Evolutionary conservation across 2,888 invertebrate genomes (phyloP).

Genomic region (Ptychoptera contaminata): DNA sequence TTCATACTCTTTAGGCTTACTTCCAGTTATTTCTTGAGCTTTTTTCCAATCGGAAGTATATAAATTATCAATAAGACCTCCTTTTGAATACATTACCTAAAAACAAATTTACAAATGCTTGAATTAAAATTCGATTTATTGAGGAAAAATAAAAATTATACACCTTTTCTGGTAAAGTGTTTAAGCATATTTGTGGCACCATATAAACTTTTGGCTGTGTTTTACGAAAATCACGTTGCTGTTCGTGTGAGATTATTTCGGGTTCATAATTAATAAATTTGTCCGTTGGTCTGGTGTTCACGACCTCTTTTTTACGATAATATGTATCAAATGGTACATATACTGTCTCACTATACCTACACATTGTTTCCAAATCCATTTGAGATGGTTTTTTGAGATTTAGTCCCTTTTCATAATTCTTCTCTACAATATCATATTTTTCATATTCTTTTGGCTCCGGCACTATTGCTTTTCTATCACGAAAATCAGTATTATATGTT

Average conservation of each 20-base stretch:
- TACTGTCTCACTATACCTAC: conserved; percentile 8
- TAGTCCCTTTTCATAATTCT: too few relatives aligned
- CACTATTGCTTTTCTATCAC: not conserved
- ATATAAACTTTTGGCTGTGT: conserved; percentile 10
- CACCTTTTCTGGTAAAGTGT: conserved; percentile 11
- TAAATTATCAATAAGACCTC: conserved; percentile 11
- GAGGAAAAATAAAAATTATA: too few relatives aligned
- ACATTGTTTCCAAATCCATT: conserved; percentile 12
- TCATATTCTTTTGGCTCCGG: too few relatives aligned
- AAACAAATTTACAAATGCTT: not conserved
- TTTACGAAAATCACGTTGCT: conserved; percentile 10
- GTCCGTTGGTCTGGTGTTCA: conserved; percentile 10
- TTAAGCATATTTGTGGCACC: conserved; percentile 13
- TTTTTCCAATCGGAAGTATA: conserved; percentile 14
- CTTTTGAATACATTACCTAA: conserved; percentile 7
- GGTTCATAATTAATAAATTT: conserved; percentile 9
- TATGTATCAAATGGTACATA: conserved; percentile 12
- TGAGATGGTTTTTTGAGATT: conserved; percentile 2
- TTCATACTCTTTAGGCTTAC: not conserved
- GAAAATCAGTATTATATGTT: not conserved
- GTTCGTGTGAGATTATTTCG: conserved; percentile 9
- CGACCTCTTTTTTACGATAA: conserved; percentile 9
- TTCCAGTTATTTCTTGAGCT: conserved; percentile 4
- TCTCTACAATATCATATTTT: too few relatives aligned
- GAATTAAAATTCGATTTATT: not conserved